phyloP scores from a whole-genome alignment of 2,888 invertebrate species.

The Sthenelais limicola region DNA sequence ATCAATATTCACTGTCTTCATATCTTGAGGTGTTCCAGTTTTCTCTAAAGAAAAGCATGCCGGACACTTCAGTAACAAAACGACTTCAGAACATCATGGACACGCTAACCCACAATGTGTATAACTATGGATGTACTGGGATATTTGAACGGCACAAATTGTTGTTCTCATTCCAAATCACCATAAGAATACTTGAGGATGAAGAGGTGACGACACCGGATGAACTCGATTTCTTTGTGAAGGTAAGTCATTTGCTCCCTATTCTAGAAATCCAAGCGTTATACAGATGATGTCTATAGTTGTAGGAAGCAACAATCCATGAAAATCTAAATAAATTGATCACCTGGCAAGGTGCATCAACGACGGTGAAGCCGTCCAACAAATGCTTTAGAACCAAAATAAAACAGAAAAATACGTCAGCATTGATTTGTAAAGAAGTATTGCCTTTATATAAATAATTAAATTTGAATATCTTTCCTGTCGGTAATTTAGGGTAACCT shows the following conservation, averaged over 20 bases:
- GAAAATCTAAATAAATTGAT: too few species aligned
- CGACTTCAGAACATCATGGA: slow-evolving; percentile 87
- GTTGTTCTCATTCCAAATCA: slow-evolving; percentile 92
- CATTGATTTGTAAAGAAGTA: too few species aligned
- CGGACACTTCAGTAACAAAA: slow-evolving; percentile 83
- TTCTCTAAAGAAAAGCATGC: slow-evolving; percentile 86
- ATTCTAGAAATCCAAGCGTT: too few species aligned
- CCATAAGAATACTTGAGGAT: slow-evolving; percentile 85
- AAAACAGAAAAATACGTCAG: too few species aligned
- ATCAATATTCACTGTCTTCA: slow-evolving; percentile 89
- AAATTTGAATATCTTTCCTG: too few species aligned
- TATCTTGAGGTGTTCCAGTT: slow-evolving; percentile 88
- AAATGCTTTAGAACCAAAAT: too few species aligned
- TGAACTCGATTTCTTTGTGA: slow-evolving; percentile 92
- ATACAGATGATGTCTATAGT: too few species aligned
- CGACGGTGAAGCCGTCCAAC: too few species aligned
- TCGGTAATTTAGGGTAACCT: slow-evolving; percentile 76
- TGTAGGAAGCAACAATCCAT: too few species aligned
- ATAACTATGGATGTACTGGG: slow-evolving; percentile 92
- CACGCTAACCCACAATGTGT: slow-evolving; percentile 88
- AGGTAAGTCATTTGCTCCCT: slow-evolving; percentile 78
- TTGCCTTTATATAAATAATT: too few species aligned
- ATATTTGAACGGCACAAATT: slow-evolving; percentile 93
- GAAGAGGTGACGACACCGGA: slow-evolving; percentile 78
- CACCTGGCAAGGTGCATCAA: too few species aligned